Base-by-base conservation (phyloP, 2,888 invertebrate genomes). In the Odontocerum albicorne region DNA sequence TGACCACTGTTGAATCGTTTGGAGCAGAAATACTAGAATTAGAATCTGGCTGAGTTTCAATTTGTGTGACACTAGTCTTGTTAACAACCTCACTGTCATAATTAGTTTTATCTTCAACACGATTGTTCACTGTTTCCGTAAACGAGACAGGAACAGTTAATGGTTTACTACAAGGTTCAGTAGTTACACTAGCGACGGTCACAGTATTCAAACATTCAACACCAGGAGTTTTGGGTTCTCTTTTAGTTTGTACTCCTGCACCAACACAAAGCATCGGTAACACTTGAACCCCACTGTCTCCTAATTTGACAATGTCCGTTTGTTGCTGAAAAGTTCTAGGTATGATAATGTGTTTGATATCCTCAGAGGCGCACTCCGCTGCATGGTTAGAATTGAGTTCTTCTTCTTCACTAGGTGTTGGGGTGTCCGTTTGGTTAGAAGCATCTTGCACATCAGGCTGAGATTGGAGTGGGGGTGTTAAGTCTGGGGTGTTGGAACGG, bases 361-460 rank as follows among this genome's bases (percentile, higher is more conserved):
- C 55, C 27, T 56, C 55, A 1, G 40, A 46, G 1, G 47, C 46
- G 31, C 46, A 49, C 16, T 46, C 46, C 2, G 45, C 52, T 1
- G 49, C 44, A 4, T 49, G 55, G 36, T 43, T 49, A 8, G 44
- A 51, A 17, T 49, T 49, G 49, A 49, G 42, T 13, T 49, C 49
- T 53, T 78, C 87, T 61, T 87, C 87, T 50, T 87, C 87, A 63
- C 86, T 87, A 64, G 83, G 81, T 2, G 79, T 72, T 0, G 87
- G 84, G 15, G 87, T 85, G 65, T 91, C 90, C 0, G 91, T 91
- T 72, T 92, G 91, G 66, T 90, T 91, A 46, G 88, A 88, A 0
- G 90, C 90, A 65, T 91, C 90, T 67, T 83, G 90, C n/a, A 88
- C 88, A 57, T 83, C 83, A 1, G 81, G 75, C 2, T 73, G 73